Evolutionary conservation across 2,113 vertebrate species (phyloP), one percentile per base, ranked within the genome.

Genomic region (Laterallus jamaicensis): DNA sequence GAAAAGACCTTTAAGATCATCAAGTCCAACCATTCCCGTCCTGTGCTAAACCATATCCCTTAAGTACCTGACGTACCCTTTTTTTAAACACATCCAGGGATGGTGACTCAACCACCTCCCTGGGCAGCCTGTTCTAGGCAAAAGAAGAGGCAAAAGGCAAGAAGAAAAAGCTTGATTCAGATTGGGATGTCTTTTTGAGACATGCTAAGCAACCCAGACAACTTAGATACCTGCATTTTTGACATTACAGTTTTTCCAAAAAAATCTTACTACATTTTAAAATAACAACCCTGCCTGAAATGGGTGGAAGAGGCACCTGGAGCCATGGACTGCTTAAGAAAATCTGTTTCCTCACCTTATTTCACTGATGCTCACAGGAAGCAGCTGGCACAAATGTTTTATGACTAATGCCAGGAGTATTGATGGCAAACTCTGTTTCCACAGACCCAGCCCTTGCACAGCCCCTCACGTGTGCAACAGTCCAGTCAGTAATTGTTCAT

Each of bases 311-410:
- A 63, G 24, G 19, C 39, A 80, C 19, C 49, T 56, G 55, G 39
- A 91, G 44, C 40, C 85, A 80, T 3, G 59, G 75, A 64, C 40
- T 82, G 31, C 58, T 76, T 89, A 71, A 69, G 76, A 67, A 89
- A 90, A 69, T 82, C 56, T 94, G 19, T 82, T 90, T 81, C 55
- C 79, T 92, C 64, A 75, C 35, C 37, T 90, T 88, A n/a, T 88
- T 92, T 95, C 67, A 58, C 55, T n/a, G 37, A 77, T 60, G 42
- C n/a, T 83, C 42, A 47, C 54, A 69, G 86, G 76, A 68, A 91
- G 42, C 37, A 92, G 60, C 77, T 84, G 62, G 77, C 77, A 42
- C 91, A 44, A n/a, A 31, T 79, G 88, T 86, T 86, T 62, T 64
- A 15, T 56, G 63, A 90, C 40, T 77, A 66, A 80, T 4, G 5